Base-by-base conservation (phyloP, 2,797 vertebrate genomes). In the Myotis vivesi region DNA sequence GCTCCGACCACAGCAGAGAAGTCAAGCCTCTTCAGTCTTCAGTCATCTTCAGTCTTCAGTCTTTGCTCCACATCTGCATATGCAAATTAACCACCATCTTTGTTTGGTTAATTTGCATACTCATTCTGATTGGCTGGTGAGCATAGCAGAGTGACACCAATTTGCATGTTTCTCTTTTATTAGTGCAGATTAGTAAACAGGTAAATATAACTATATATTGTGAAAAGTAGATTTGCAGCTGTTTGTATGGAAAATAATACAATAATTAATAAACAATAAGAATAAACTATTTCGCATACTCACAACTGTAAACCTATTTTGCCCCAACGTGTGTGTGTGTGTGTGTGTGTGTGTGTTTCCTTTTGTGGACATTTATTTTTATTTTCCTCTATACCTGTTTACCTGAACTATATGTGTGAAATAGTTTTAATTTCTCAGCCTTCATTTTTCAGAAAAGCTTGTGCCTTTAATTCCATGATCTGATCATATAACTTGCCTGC, bases 401-500 rank as follows among this genome's bases (percentile, higher is more conserved):
- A 83, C 6, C 19, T 72, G 13, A 82, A 72, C 12, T 72, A 38
- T 71, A 3, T 69, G 9, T 44, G 0, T 44, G 22, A 89, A 85
- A 13, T 33, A 23, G 20, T 89, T 66, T 38, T 62, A 79, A 80
- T 62, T 89, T 73, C 8, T 59, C 30, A 28, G 44, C 36, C 23
- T 36, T 25, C 11, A 38, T 33, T 72, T 94, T 71, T 71, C 12
- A 82, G 49, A 7, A 30, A 73, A 84, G 49, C 30, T 51, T 62
- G 44, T 9, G 10, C 10, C 10, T 91, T 69, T 57, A 66, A 71
- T 55, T 3, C 66, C 69, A n/a, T 16, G 3, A n/a, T 55, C 20
- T 49, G 6, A 20, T 22, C 17, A 22, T 38, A 16, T 36, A 41
- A 4, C 13, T 1, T 25, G 9, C 9, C 33, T 16, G 2, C 1